A percentile compares a stretch with the other conserved stretches of the same genome.
Evolutionary conservation across 2,888 invertebrate species (phyloP).

Genomic region (Drosophila borborema): DNA sequence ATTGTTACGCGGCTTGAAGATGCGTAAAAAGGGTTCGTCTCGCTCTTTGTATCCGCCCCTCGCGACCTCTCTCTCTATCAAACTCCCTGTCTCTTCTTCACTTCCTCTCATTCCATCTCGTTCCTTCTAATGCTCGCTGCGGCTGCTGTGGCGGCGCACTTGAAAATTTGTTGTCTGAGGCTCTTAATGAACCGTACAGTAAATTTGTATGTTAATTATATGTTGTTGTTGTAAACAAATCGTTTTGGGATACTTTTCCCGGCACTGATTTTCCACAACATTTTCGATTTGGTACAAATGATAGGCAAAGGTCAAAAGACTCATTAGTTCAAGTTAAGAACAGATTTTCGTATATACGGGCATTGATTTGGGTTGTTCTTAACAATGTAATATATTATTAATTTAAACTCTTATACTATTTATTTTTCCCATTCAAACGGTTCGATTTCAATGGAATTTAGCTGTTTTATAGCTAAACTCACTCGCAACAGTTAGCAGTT

Average conservation of each 20-base stretch:
- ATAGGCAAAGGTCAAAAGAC: slow-evolving; percentile 51
- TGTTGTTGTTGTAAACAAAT: slow-evolving; percentile 60
- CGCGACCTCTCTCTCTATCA: slow-evolving; percentile 2
- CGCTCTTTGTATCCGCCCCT: slow-evolving; percentile 7
- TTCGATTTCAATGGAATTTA: not conserved
- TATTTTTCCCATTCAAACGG: not conserved
- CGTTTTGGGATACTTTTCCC: slow-evolving; percentile 49
- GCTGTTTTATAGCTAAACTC: slow-evolving; percentile 28
- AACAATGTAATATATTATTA: not conserved
- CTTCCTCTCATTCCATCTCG: not conserved
- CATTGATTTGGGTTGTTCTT: not conserved
- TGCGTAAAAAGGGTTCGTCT: slow-evolving; percentile 58
- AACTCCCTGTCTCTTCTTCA: not conserved
- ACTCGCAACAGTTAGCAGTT: slow-evolving; percentile 17
- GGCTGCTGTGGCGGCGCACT: slow-evolving; percentile 54
- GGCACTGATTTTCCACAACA: slow-evolving; percentile 30
- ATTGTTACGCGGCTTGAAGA: slow-evolving; percentile 19
- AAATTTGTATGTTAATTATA: slow-evolving; percentile 61
- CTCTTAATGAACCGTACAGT: slow-evolving; percentile 75
- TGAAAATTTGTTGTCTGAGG: slow-evolving; percentile 79
- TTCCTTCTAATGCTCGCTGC: slow-evolving; percentile 8
- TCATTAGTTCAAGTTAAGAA: slow-evolving; percentile 44
- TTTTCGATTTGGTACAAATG: slow-evolving; percentile 31
- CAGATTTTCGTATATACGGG: not conserved
- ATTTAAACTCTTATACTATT: not conserved